Conservation (phyloP, 1,140 invertebrate genomes). For the Apocrypta bakeri region DNA sequence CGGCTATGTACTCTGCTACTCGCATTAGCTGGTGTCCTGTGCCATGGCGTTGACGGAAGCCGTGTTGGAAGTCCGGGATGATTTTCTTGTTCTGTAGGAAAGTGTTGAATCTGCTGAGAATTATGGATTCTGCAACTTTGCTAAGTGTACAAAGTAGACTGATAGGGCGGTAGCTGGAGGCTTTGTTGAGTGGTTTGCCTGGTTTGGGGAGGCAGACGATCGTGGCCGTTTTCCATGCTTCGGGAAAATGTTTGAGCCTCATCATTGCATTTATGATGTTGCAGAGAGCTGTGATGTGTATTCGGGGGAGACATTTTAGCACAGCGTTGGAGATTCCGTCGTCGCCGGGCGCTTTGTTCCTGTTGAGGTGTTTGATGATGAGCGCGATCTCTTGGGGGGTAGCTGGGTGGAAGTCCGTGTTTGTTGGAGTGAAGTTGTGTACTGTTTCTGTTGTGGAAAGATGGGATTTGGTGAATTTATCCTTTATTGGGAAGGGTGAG, state of each 20-base stretch:
- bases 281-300: background rate
- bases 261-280: background rate
- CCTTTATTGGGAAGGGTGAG: background rate
- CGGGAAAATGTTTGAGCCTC: background rate
- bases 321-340: background rate
- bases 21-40: constrained; percentile 33
- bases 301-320: background rate
- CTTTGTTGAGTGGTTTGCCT: background rate
- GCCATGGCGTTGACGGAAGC: constrained; percentile 10
- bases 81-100: constrained; percentile 26
- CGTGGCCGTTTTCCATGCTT: background rate
- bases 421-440: background rate
- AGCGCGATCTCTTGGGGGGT: background rate
- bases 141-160: constrained; percentile 42
- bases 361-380: background rate
- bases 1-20: constrained; percentile 2
- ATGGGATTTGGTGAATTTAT: background rate
- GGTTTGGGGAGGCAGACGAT: background rate
- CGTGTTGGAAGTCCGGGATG: constrained; percentile 31
- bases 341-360: background rate
- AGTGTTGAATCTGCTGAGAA: constrained; percentile 38
- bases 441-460: background rate
- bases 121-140: constrained; percentile 45
- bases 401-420: background rate
- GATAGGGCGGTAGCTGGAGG: constrained; percentile 46